Evolutionary conservation across 2,888 invertebrate species (phyloP), one percentile per base, ranked within the genome.

Genomic region (Mongoloraphidia duomilia): DNA sequence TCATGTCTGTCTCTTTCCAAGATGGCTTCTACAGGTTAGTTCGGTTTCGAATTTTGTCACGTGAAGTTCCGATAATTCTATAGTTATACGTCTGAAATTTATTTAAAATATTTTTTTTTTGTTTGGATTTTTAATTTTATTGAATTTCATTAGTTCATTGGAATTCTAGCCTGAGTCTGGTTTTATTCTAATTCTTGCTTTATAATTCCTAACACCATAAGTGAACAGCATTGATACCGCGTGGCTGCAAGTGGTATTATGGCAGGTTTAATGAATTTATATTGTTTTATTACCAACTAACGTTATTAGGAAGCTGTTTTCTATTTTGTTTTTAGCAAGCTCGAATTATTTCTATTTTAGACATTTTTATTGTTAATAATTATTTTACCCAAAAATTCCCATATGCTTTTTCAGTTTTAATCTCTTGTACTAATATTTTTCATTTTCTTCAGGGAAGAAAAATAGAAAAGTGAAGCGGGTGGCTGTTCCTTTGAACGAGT

Each of bases 381-480:
- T 52, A 10, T 11, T 14, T 34, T 2, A 4, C 34, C 6, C 17
- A 13, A 38, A 41, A 43, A 34, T 10, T 39, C 35, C 38, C 26
- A n/a, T 38, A 11, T 14, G 34, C 12, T 9, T 52, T 49, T 49
- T 38, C 34, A 44, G 49, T 46, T 47, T 56, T 51, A 45, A 34
- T 50, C 14, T 13, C 41, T 42, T 47, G 46, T 44, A 34, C 34
- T 13, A 39, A 40, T 53, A 46, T 50, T 51, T 54, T 49, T 37
- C 48, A 43, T 41, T 43, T 54, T 47, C 65, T 60, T 47, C 73
- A 86, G 85, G 78, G 70, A 90, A 84, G 77, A 90, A 84, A 76
- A 80, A 76, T 67, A 89, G 84, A 75, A 92, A 86, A 75, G 76
- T 76, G 69, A 90, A 88, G 76, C 87, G 87, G 66, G 85, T 82